phyloP scores from a whole-genome alignment of 2,888 invertebrate genomes.

The Pristionchus exspectatus region DNA sequence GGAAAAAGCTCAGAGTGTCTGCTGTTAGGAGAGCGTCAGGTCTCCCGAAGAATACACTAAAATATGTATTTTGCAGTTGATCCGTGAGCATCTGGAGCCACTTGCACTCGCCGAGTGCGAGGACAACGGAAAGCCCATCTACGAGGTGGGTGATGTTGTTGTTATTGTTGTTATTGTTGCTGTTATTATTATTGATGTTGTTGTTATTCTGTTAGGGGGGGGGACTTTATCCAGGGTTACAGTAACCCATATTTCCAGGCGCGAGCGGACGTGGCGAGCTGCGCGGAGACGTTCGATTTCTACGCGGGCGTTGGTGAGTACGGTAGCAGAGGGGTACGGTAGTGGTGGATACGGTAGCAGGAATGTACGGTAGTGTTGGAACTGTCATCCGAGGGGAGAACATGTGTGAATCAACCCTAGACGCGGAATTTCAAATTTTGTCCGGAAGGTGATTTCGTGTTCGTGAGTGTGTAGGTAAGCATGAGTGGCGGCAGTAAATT shows the following conservation, averaged over 20 bases:
- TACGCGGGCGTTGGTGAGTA: conserved; percentile 80
- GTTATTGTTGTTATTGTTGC: too few species aligned
- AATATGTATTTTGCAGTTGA: conserved; percentile 50
- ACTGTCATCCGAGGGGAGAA: not conserved
- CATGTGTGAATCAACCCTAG: not conserved
- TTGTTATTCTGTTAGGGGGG: not conserved
- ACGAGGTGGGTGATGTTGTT: conserved; percentile 78
- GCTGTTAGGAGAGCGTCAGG: too few species aligned
- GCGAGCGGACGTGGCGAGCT: conserved; percentile 81
- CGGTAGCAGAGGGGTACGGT: not conserved
- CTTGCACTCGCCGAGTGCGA: conserved; percentile 80
- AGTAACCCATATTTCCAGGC: conserved; percentile 71
- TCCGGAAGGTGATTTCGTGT: not conserved
- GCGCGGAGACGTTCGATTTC: conserved; percentile 82
- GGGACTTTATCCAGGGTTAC: not conserved
- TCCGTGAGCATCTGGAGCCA: conserved; percentile 77
- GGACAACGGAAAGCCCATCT: conserved; percentile 83
- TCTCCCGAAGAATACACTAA: too few species aligned
- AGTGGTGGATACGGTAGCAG: not conserved
- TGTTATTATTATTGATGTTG: too few species aligned
- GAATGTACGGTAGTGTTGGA: too few species aligned
- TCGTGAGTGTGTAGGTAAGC: not conserved
- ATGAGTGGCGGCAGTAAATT: too few species aligned
- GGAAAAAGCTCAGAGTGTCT: too few species aligned
- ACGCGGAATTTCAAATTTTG: too few species aligned